Evolutionary conservation across 2,113 vertebrate species (phyloP).

Genomic region (Panthera uncia): DNA sequence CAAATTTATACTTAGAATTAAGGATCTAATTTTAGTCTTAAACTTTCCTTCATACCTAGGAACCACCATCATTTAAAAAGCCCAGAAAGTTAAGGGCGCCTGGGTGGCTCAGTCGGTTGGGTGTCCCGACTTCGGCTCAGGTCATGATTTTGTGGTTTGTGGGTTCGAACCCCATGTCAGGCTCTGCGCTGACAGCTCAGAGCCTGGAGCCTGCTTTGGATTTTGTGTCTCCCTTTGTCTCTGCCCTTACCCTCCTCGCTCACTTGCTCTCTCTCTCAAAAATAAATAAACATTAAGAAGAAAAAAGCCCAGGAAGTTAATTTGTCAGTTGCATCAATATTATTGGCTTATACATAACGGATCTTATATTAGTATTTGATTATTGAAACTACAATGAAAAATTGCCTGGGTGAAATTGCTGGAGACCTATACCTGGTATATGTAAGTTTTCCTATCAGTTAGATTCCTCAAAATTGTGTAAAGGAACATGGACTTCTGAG

Average conservation of each 20-base stretch:
- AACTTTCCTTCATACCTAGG: neutral
- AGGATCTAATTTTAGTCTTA: slow-evolving; percentile 34
- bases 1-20: slow-evolving; percentile 45
- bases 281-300: too few species aligned
- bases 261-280: too few species aligned
- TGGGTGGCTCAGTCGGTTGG: too few species aligned
- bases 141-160: too few species aligned
- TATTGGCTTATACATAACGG: neutral
- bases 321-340: neutral
- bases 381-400: slow-evolving; percentile 11
- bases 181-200: too few species aligned
- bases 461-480: neutral
- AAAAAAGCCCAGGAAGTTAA: neutral
- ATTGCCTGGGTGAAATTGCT: neutral
- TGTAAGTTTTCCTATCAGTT: neutral
- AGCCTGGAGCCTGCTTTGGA: too few species aligned
- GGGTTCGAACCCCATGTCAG: too few species aligned
- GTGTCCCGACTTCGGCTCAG: too few species aligned
- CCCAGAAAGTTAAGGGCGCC: neutral
- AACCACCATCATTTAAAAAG: slow-evolving; percentile 6
- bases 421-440: neutral
- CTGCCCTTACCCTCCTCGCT: too few species aligned
- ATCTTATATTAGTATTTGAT: neutral
- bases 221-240: too few species aligned
- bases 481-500: neutral